phyloP scores from a whole-genome alignment of 2,797 vertebrate species.

The Dendrocincla fuliginosa region DNA sequence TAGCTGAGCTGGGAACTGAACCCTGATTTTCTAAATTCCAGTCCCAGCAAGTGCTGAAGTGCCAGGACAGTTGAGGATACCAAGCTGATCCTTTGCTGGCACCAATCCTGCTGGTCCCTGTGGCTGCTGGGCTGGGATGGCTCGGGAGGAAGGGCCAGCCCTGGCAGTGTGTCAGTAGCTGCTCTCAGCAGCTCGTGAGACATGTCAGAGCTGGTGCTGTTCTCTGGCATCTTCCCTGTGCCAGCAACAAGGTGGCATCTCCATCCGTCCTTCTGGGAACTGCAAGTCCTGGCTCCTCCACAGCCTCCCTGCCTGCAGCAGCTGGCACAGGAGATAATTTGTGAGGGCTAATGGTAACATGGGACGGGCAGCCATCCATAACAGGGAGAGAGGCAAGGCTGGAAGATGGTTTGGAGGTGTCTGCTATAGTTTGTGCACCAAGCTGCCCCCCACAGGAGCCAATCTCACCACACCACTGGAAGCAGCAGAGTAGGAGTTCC shows the following conservation, averaged over 20 bases:
- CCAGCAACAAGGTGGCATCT: fast-evolving
- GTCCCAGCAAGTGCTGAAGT: not conserved
- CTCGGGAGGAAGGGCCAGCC: fast-evolving
- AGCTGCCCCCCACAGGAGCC: not conserved
- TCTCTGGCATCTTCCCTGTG: not conserved
- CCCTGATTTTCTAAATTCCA: not conserved
- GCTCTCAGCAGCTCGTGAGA: fast-evolving
- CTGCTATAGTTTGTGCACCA: fast-evolving
- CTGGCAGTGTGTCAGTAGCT: not conserved
- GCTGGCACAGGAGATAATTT: not conserved
- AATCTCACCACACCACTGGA: fast-evolving
- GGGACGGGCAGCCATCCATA: not conserved
- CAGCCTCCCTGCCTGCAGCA: not conserved
- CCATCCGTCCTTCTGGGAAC: fast-evolving
- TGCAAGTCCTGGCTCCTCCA: fast-evolving
- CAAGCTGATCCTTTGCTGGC: fast-evolving
- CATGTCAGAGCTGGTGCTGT: fast-evolving
- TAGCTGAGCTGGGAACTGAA: not conserved
- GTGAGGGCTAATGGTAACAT: fast-evolving
- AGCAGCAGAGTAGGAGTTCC: not conserved
- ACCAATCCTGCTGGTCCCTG: fast-evolving
- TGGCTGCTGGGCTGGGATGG: not conserved
- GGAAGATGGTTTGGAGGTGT: not conserved
- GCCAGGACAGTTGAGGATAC: not conserved
- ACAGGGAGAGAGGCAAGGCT: not conserved